Conservation (phyloP, 1,140 invertebrate species). For the Ptiloglossa arizonensis region DNA sequence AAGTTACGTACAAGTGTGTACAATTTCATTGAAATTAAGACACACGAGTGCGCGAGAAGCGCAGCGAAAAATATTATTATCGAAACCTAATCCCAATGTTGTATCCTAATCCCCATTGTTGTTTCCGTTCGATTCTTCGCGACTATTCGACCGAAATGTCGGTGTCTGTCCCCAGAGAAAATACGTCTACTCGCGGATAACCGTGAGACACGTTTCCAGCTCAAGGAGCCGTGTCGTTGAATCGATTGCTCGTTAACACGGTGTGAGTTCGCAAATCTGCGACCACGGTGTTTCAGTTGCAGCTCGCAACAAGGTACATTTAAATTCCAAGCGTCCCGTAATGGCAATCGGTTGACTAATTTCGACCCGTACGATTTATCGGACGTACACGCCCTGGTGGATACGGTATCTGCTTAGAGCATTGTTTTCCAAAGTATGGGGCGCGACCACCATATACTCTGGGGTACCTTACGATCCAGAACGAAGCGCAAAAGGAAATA, state of each 20-base stretch:
- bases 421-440: too few species aligned
- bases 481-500: too few species aligned
- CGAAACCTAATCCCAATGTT: too few species aligned
- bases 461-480: too few species aligned
- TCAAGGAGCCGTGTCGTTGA: not conserved
- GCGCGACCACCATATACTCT: too few species aligned
- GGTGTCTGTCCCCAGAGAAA: not conserved
- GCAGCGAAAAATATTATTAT: too few species aligned
- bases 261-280: not conserved
- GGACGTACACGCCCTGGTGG: too few species aligned
- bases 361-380: conserved; percentile 2
- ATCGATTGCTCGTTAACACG: conserved; percentile 23
- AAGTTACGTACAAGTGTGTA: too few species aligned
- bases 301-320: not conserved
- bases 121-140: not conserved
- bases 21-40: too few species aligned
- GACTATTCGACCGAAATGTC: not conserved
- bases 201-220: not conserved
- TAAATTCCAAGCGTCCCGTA: not conserved
- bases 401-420: too few species aligned
- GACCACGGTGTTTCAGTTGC: not conserved
- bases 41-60: too few species aligned
- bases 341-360: conserved; percentile 6
- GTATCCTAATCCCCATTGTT: too few species aligned
- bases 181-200: not conserved